These are phyloP conservation scores for Enteromius paludinosus DNA, from an alignment of 2,797 vertebrate species.

Conservation along the genomic window DNA sequence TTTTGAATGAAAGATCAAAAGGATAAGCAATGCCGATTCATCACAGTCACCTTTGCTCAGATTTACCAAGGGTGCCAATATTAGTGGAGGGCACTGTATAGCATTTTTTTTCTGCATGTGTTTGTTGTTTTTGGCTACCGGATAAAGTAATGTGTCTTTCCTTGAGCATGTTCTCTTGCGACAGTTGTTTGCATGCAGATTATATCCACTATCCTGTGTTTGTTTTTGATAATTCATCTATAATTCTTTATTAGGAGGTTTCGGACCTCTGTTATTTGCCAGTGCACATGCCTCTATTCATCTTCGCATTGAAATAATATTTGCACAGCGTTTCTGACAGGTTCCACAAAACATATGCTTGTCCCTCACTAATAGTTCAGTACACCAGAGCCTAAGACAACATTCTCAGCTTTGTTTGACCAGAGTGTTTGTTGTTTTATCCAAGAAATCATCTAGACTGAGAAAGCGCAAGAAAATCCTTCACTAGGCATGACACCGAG, in stretches of 20 bases:
- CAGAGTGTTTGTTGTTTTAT: constrained; percentile 72
- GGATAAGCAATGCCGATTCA: no score
- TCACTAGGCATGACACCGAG: constrained; percentile 57
- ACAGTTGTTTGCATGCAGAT: constrained; percentile 37
- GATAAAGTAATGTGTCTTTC: constrained; percentile 32
- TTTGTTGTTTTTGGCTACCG: constrained; percentile 19
- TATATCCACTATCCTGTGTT: constrained; percentile 16
- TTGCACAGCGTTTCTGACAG: constrained; percentile 59
- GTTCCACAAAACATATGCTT: constrained; percentile 61
- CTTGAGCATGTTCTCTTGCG: background rate
- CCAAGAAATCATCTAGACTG: constrained; percentile 62
- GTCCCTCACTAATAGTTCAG: constrained; percentile 65
- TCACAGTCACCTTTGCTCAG: no score
- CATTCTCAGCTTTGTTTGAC: constrained; percentile 67
- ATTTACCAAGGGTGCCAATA: no score
- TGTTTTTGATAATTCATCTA: constrained; percentile 44
- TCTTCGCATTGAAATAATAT: constrained; percentile 63
- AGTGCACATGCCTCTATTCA: constrained; percentile 55
- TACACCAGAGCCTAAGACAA: constrained; percentile 68
- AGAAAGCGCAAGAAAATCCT: constrained; percentile 62
- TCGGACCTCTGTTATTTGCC: constrained; percentile 19
- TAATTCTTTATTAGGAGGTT: constrained; percentile 45
- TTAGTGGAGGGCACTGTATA: background rate
- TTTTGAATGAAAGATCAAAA: no score
- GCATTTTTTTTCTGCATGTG: background rate